Percentiles rank a stretch among this genome's conserved stretches.
Evolutionary conservation across 1,140 invertebrate species (phyloP).

Genomic region (fruit fly (Drosophila melanogaster)): Release_6_plus_ISO1_MT NC_004354.4:17251001-17251500

Average conservation of each 20-base stretch:
- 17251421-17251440: not conserved
- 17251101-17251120: conserved; percentile 29
- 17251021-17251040: not conserved
- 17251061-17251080: not conserved
- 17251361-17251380: conserved; percentile 57
- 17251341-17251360: conserved; percentile 56
- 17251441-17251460: not conserved
- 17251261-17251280: conserved; percentile 26
- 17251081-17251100: conserved; percentile 34
- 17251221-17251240: not conserved
- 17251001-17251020: conserved; percentile 17
- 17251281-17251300: conserved; percentile 40
- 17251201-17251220: conserved; percentile 29
- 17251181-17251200: conserved; percentile 50
- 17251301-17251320: conserved; percentile 54
- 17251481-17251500: conserved; percentile 16
- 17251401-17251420: conserved; percentile 43
- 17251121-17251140: conserved; percentile 40
- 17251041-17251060: conserved; percentile 6
- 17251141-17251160: conserved; percentile 51
- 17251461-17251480: conserved; percentile 18
- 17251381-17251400: conserved; percentile 71
- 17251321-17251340: conserved; percentile 52
- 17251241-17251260: not conserved
- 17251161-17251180: conserved; percentile 34